Evolutionary conservation across 1,140 invertebrate species (phyloP).

Genomic region (Tenebrio molitor): DNA sequence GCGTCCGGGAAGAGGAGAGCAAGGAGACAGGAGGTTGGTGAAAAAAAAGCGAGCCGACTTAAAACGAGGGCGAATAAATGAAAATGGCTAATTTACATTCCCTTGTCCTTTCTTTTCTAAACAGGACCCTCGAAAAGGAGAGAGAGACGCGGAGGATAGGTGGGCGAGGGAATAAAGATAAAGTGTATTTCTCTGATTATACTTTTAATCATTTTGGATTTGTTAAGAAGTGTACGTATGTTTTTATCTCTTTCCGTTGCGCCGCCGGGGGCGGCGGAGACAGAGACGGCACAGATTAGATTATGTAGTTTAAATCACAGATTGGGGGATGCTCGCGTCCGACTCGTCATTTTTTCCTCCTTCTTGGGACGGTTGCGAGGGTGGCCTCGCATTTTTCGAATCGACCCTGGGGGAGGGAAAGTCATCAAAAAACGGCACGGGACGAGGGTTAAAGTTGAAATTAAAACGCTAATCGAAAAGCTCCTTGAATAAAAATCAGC

Average conservation of each 20-base stretch:
- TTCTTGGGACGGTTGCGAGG: too few relatives aligned
- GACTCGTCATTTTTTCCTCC: too few relatives aligned
- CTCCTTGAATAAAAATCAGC: constrained; percentile 45
- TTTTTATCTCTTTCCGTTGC: constrained; percentile 51
- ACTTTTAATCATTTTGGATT: constrained; percentile 60
- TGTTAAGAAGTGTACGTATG: constrained; percentile 36
- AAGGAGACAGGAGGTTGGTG: constrained; percentile 51
- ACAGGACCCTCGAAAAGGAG: constrained; percentile 20
- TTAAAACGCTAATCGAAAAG: constrained; percentile 52
- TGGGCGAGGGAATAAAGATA: constrained; percentile 37
- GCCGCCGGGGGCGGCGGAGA: constrained; percentile 4
- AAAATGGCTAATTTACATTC: constrained; percentile 63
- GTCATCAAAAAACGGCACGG: constrained; percentile 43
- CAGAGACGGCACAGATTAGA: constrained; percentile 51
- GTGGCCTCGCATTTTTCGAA: too few relatives aligned
- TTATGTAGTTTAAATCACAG: constrained; percentile 59
- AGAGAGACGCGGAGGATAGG: not conserved
- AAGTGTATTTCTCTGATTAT: constrained; percentile 58
- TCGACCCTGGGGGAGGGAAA: constrained; percentile 46
- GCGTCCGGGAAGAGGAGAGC: constrained; percentile 44
- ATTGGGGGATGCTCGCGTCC: constrained; percentile 51
- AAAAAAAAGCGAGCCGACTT: constrained; percentile 51
- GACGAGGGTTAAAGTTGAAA: constrained; percentile 41
- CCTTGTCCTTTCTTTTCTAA: constrained; percentile 52
- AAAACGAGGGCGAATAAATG: constrained; percentile 61